These are phyloP conservation scores for Melitaea athalia DNA, from an alignment of 2,888 invertebrate species.

Conservation along the genomic window DNA sequence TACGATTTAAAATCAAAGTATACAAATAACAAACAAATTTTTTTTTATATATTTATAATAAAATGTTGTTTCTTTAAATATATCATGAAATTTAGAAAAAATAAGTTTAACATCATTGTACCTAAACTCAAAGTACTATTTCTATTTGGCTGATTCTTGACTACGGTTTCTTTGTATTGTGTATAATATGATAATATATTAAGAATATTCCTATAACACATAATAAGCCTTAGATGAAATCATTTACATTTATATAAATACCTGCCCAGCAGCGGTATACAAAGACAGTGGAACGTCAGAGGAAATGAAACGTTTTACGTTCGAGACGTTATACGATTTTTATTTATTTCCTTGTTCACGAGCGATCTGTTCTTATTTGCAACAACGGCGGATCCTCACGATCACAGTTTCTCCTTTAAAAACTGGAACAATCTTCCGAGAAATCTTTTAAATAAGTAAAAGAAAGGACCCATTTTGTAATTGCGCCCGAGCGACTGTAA, in stretches of 20 bases:
- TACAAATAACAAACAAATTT: neutral
- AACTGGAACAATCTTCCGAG: conserved; percentile 24
- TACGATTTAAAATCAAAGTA: neutral
- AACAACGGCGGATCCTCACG: conserved; percentile 26
- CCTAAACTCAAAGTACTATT: too few species aligned
- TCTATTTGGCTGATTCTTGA: too few species aligned
- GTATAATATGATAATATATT: too few species aligned
- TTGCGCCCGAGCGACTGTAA: conserved; percentile 41
- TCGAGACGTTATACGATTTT: conserved; percentile 8
- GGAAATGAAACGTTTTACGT: neutral
- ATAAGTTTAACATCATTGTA: too few species aligned
- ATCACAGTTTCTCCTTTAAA: conserved; percentile 30
- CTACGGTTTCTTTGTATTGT: too few species aligned
- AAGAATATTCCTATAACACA: too few species aligned
- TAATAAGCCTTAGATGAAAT: too few species aligned
- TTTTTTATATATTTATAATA: neutral
- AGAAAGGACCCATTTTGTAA: conserved; percentile 42
- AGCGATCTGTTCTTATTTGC: conserved; percentile 8
- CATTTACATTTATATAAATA: neutral
- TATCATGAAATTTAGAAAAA: too few species aligned
- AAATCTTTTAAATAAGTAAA: conserved; percentile 39
- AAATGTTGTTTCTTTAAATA: too few species aligned
- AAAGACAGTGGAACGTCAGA: neutral
- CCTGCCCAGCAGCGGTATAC: neutral
- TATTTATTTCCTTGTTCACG: conserved; percentile 6